These are phyloP conservation scores for Geodia barretti DNA, from an alignment of 37 sponge, comb jelly and placozoan genomes.

Conservation along the genomic window DNA sequence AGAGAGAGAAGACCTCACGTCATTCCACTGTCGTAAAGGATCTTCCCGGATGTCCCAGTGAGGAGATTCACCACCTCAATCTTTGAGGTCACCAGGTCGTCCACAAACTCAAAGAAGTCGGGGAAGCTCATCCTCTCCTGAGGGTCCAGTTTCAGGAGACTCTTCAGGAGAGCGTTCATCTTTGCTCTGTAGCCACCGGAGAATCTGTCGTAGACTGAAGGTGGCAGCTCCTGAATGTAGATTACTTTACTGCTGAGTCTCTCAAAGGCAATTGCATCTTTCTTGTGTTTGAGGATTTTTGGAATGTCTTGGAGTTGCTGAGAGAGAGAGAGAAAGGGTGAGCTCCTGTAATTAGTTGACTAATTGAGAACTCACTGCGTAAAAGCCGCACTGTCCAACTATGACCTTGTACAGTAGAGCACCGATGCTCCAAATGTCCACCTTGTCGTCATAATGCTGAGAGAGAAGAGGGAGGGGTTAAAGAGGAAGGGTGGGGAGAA, in stretches of 20 bases:
- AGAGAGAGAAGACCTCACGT: slow-evolving; percentile 38
- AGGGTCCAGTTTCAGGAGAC: slow-evolving; percentile 67
- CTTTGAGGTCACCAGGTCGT: slow-evolving; percentile 71
- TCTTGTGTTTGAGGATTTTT: slow-evolving; percentile 80
- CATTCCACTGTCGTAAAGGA: slow-evolving; percentile 52
- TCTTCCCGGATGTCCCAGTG: slow-evolving; percentile 53
- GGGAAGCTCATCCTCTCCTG: slow-evolving; percentile 71
- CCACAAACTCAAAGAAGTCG: slow-evolving; percentile 77
- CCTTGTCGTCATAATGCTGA: slow-evolving; percentile 89
- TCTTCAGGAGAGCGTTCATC: slow-evolving; percentile 64
- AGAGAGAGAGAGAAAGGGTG: background rate
- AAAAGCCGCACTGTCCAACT: slow-evolving; percentile 93
- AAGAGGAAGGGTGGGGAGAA: background rate
- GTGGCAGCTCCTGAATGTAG: slow-evolving; percentile 85
- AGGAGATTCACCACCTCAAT: slow-evolving; percentile 63
- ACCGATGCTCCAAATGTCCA: slow-evolving; percentile 94
- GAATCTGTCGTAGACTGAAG: slow-evolving; percentile 66
- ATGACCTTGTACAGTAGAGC: slow-evolving; percentile 88
- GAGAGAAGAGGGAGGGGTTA: background rate
- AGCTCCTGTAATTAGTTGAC: background rate
- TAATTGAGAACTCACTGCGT: slow-evolving; percentile 74
- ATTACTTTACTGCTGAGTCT: slow-evolving; percentile 31
- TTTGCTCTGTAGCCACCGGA: slow-evolving; percentile 57
- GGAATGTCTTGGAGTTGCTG: slow-evolving; percentile 87
- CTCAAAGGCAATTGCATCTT: slow-evolving; percentile 91